phyloP scores from a whole-genome alignment of 2,888 invertebrate species.

The Timema cristinae region DNA sequence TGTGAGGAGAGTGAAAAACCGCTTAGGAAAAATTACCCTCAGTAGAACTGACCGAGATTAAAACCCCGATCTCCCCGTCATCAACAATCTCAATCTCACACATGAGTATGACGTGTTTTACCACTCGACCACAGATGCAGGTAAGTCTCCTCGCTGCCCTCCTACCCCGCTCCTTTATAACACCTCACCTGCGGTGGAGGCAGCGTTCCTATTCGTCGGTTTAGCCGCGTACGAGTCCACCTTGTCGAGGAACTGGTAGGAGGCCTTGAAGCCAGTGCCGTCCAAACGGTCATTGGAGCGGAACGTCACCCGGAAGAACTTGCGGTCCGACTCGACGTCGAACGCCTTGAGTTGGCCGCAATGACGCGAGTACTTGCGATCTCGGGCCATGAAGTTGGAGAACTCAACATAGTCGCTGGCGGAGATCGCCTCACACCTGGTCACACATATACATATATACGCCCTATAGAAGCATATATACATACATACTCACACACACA shows the following conservation, averaged over 20 bases:
- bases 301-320: constrained; percentile 93
- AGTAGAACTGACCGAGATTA: too few species aligned
- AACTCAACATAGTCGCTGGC: constrained; percentile 96
- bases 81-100: too few species aligned
- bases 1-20: too few species aligned
- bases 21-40: too few species aligned
- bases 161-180: too few species aligned
- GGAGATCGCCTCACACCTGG: constrained; percentile 82
- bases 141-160: too few species aligned
- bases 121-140: too few species aligned
- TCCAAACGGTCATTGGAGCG: constrained; percentile 91
- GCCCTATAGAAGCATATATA: not conserved
- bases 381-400: constrained; percentile 87
- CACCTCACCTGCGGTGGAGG: constrained; percentile 6
- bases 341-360: constrained; percentile 83
- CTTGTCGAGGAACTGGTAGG: constrained; percentile 74
- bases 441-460: constrained; percentile 35
- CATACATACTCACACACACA: not conserved
- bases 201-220: constrained; percentile 36
- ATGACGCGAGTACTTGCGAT: constrained; percentile 81
- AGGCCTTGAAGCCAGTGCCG: constrained; percentile 89
- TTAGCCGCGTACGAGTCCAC: constrained; percentile 44
- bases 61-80: too few species aligned
- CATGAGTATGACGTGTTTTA: too few species aligned
- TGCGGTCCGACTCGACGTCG: constrained; percentile 79